phyloP scores from a whole-genome alignment of 2,113 vertebrate genomes.

The Petrocephalus zakoni region DNA sequence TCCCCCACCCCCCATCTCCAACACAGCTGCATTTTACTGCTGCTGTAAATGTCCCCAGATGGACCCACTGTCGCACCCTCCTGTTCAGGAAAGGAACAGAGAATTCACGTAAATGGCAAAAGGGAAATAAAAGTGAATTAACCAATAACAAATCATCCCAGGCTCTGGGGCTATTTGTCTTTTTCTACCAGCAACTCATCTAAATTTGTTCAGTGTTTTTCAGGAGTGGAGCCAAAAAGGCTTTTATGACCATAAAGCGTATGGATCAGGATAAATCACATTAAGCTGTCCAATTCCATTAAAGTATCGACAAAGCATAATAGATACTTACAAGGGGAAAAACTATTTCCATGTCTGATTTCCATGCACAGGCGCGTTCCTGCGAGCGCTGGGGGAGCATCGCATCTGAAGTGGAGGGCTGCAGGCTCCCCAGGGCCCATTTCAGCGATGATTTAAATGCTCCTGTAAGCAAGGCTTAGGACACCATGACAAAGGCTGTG shows the following conservation, averaged over 20 bases:
- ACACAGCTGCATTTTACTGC: slow-evolving; percentile 57
- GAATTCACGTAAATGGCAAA: slow-evolving; percentile 57
- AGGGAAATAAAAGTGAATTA: slow-evolving; percentile 64
- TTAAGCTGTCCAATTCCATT: slow-evolving; percentile 98
- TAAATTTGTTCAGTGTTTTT: slow-evolving; percentile 90
- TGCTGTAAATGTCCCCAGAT: slow-evolving; percentile 60
- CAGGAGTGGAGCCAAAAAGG: slow-evolving; percentile 89
- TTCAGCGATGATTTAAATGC: slow-evolving; percentile 84
- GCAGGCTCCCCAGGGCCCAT: slow-evolving; percentile 74
- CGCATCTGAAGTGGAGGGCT: slow-evolving; percentile 65
- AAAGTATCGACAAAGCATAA: slow-evolving; percentile 98
- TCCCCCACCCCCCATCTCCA: slow-evolving; percentile 32
- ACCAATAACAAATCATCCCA: slow-evolving; percentile 61
- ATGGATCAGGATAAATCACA: slow-evolving; percentile 96
- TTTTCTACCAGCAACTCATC: slow-evolving; percentile 61
- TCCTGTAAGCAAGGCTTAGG: slow-evolving; percentile 7
- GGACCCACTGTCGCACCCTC: slow-evolving; percentile 47
- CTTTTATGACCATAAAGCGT: slow-evolving; percentile 98
- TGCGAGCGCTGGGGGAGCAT: slow-evolving; percentile 64
- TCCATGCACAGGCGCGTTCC: slow-evolving; percentile 77
- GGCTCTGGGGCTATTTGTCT: slow-evolving; percentile 45
- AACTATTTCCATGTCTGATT: slow-evolving; percentile 84
- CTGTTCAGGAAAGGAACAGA: slow-evolving; percentile 35
- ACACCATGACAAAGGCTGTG: not conserved
- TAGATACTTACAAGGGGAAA: slow-evolving; percentile 83